Evolutionary conservation across 2,888 invertebrate genomes (phyloP).

Genomic region (Amorpha juglandis): DNA sequence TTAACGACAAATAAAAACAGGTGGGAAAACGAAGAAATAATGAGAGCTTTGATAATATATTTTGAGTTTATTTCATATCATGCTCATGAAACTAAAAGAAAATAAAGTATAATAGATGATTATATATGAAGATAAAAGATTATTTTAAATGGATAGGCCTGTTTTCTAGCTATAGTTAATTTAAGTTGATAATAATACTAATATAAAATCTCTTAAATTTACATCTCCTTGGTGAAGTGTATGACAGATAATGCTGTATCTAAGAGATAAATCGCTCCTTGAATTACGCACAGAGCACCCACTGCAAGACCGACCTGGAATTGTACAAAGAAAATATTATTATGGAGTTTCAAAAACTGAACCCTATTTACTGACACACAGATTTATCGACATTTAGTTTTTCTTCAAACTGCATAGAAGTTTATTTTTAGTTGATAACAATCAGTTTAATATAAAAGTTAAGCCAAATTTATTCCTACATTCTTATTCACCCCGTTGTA

Average conservation of each 20-base stretch:
- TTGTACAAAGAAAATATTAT: background rate
- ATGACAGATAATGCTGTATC: constrained; percentile 91
- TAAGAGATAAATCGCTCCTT: constrained; percentile 91
- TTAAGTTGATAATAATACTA: background rate
- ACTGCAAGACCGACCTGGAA: constrained; percentile 90
- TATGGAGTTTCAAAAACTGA: background rate
- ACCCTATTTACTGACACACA: no score
- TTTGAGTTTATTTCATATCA: background rate
- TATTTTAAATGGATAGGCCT: no score
- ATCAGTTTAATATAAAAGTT: no score
- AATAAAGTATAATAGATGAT: no score
- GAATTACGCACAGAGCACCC: constrained; percentile 91
- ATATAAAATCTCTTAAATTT: constrained; percentile 43
- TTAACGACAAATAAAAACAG: constrained; percentile 43
- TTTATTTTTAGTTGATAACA: no score
- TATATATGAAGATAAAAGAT: no score
- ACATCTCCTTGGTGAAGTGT: constrained; percentile 88
- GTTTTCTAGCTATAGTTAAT: no score
- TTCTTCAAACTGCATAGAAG: no score
- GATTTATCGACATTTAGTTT: no score
- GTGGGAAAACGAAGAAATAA: constrained; percentile 45
- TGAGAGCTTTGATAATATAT: constrained; percentile 7
- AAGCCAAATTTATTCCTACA: no score
- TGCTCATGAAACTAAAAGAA: no score
- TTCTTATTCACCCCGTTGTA: no score